These are phyloP conservation scores for Piaya cayana DNA, from an alignment of 2,113 vertebrate species.

Conservation along the genomic window DNA sequence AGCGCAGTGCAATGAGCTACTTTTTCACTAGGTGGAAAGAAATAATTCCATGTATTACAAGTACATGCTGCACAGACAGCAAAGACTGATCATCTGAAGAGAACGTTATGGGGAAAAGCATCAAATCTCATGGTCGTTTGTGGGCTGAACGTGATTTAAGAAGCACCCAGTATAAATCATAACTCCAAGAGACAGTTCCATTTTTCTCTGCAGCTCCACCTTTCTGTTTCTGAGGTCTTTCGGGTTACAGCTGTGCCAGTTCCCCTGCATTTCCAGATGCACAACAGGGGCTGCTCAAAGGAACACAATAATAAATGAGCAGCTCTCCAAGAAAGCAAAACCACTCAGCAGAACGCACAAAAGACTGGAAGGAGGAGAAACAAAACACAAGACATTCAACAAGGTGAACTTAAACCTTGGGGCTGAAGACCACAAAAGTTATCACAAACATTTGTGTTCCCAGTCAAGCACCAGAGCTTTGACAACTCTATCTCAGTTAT, in stretches of 20 bases:
- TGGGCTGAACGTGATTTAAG: neutral
- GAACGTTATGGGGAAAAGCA: neutral
- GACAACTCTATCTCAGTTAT: neutral
- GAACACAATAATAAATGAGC: neutral
- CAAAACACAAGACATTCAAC: neutral
- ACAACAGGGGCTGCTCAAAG: neutral
- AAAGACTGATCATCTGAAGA: neutral
- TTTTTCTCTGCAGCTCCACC: constrained; percentile 5
- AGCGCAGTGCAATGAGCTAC: neutral
- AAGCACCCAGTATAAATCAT: neutral
- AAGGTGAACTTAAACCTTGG: neutral
- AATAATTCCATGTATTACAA: neutral
- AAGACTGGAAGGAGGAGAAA: neutral
- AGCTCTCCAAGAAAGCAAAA: neutral
- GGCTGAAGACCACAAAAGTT: neutral
- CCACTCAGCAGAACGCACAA: neutral
- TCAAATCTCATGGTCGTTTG: neutral
- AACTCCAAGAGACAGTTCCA: neutral
- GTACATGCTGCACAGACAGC: neutral
- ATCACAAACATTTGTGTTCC: neutral
- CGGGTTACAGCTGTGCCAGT: neutral
- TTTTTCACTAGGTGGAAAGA: neutral
- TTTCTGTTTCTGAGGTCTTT: neutral
- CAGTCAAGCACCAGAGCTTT: neutral
- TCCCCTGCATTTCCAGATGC: neutral